These are phyloP conservation scores for Corythaeola cristata DNA, from an alignment of 2,113 vertebrate species.

Conservation along the genomic window DNA sequence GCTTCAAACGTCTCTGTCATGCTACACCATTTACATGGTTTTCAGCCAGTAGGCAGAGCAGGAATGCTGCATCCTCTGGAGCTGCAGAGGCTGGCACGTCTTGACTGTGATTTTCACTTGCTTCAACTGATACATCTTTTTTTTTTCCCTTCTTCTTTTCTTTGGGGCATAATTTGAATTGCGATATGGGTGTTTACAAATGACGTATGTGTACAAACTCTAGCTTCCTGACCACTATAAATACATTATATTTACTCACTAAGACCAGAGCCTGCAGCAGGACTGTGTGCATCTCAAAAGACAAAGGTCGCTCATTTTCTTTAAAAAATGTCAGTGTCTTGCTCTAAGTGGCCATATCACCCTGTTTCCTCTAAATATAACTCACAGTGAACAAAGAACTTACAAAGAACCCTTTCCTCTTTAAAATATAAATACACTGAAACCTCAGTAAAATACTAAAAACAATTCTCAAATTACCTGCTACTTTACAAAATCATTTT, in stretches of 20 bases:
- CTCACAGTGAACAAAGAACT: neutral
- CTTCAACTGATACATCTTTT: neutral
- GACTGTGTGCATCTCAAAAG: neutral
- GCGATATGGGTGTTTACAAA: neutral
- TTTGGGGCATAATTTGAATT: neutral
- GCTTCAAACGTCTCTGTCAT: neutral
- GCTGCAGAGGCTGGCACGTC: neutral
- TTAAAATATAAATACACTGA: neutral
- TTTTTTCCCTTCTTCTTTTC: neutral
- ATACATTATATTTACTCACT: neutral
- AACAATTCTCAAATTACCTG: neutral
- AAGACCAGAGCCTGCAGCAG: neutral
- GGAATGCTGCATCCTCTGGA: accelerated
- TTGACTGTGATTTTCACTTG: neutral
- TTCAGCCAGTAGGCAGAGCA: accelerated
- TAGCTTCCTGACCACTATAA: neutral
- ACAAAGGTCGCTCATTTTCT: neutral
- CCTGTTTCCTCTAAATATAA: neutral
- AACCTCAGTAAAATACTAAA: neutral
- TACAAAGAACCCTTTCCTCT: neutral
- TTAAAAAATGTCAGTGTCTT: neutral
- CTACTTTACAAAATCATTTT: neutral
- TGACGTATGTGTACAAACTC: neutral
- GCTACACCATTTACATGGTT: accelerated
- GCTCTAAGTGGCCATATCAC: neutral